phyloP scores from a whole-genome alignment of 2,888 invertebrate genomes.

The Synanthedon tipuliformis region DNA sequence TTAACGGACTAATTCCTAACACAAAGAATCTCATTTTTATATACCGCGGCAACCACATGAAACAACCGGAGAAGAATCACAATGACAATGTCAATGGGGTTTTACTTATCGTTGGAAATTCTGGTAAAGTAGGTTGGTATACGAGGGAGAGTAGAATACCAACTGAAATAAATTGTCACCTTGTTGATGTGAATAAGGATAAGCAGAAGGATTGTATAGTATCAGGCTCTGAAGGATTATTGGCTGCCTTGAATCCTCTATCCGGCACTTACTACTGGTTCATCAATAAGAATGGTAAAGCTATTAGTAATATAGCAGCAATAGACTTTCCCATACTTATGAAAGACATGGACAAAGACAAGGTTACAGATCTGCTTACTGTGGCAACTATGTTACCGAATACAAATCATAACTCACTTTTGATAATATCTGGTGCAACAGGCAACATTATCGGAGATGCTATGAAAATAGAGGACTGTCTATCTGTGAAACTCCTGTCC shows the following conservation, averaged over 20 bases:
- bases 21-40: conserved; percentile 80
- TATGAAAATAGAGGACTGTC: conserved; percentile 69
- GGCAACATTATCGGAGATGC: conserved; percentile 76
- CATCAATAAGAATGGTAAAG: conserved; percentile 66
- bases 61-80: conserved; percentile 53
- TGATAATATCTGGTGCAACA: conserved; percentile 77
- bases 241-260: conserved; percentile 64
- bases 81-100: conserved; percentile 73
- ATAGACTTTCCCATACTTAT: conserved; percentile 78
- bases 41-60: conserved; percentile 76
- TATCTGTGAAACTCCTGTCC: conserved; percentile 68
- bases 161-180: conserved; percentile 77
- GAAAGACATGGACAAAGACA: conserved; percentile 79
- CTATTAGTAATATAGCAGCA: conserved; percentile 63
- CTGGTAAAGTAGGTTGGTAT: conserved; percentile 80
- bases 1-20: conserved; percentile 72
- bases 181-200: conserved; percentile 79
- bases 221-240: conserved; percentile 75
- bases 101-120: conserved; percentile 75
- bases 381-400: conserved; percentile 65
- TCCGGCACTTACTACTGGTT: conserved; percentile 70
- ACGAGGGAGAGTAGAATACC: conserved; percentile 77
- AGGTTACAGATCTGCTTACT: conserved; percentile 76
- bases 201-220: conserved; percentile 81
- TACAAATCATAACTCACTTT: conserved; percentile 69